A percentile compares a stretch with the other conserved stretches of the same genome.
Conservation (phyloP, 37 sponge, comb jelly and placozoan genomes). For the Ianthella basta region DNA sequence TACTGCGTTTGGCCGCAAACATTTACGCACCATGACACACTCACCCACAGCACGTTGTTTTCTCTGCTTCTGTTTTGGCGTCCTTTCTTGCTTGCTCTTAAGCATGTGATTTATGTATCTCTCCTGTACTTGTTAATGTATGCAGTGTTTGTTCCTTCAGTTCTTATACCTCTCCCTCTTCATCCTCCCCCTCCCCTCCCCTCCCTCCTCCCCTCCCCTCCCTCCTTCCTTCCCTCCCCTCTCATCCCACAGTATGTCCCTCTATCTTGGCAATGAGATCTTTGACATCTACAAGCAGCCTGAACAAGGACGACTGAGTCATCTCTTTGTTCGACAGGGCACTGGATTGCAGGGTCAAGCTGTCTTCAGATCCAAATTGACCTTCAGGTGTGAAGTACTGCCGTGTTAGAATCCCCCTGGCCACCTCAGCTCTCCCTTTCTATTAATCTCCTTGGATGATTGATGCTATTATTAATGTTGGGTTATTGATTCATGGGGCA, state of each 20-base stretch:
- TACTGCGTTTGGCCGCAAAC: too few relatives aligned
- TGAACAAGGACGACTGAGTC: slow-evolving; percentile 73
- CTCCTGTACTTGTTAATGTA: background rate
- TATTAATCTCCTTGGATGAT: too few relatives aligned
- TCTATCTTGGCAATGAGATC: slow-evolving; percentile 91
- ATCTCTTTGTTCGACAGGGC: slow-evolving; percentile 91
- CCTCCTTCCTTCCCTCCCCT: slow-evolving; percentile 65
- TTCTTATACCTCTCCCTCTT: slow-evolving; percentile 13
- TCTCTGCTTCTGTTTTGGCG: background rate
- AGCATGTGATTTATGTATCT: background rate
- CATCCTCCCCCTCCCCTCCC: background rate
- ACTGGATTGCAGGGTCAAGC: slow-evolving; percentile 95
- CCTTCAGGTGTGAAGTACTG: slow-evolving; percentile 52
- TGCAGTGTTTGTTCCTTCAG: slow-evolving; percentile 24
- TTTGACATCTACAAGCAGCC: slow-evolving; percentile 89
- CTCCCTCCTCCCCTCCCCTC: slow-evolving; percentile 11
- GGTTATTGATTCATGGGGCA: too few relatives aligned
- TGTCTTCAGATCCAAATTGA: slow-evolving; percentile 83
- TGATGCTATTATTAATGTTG: too few relatives aligned
- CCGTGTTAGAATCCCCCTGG: too few relatives aligned
- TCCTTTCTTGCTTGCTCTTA: too few relatives aligned
- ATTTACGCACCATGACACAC: too few relatives aligned
- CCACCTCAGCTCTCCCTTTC: background rate
- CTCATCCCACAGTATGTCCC: slow-evolving; percentile 56
- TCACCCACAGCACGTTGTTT: background rate